Conservation (phyloP, 2,797 vertebrate species). For the Mallotus villosus region DNA sequence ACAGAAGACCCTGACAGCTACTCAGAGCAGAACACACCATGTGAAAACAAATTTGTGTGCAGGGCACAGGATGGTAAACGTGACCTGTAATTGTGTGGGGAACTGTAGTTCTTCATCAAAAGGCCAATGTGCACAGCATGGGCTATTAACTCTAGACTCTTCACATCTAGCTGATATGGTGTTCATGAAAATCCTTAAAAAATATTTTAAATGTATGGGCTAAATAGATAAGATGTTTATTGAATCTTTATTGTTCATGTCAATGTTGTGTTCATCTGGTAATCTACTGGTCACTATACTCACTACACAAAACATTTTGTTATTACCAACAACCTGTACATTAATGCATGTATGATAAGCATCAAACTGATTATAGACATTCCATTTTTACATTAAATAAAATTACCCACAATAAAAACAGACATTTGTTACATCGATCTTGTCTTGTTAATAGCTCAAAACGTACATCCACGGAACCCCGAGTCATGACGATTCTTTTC, state of each 20-base stretch:
- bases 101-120: constrained; percentile 77
- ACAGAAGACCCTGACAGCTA: constrained; percentile 90
- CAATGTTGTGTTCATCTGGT: constrained; percentile 24
- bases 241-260: constrained; percentile 64
- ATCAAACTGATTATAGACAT: background rate
- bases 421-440: background rate
- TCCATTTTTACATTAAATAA: background rate
- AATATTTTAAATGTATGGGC: constrained; percentile 49
- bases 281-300: constrained; percentile 26
- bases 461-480: no score
- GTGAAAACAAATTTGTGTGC: constrained; percentile 77
- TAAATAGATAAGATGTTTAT: constrained; percentile 55
- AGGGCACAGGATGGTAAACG: constrained; percentile 62
- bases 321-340: background rate
- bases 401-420: background rate
- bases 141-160: constrained; percentile 73
- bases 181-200: constrained; percentile 57
- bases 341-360: background rate
- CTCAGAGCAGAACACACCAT: constrained; percentile 70
- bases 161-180: constrained; percentile 58
- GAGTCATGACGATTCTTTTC: background rate
- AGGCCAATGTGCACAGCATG: constrained; percentile 69
- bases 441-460: no score
- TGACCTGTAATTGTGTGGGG: constrained; percentile 76
- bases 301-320: constrained; percentile 21